These are phyloP conservation scores for Leptocoma aspasia DNA, from an alignment of 2,113 vertebrate genomes.

Conservation along the genomic window DNA sequence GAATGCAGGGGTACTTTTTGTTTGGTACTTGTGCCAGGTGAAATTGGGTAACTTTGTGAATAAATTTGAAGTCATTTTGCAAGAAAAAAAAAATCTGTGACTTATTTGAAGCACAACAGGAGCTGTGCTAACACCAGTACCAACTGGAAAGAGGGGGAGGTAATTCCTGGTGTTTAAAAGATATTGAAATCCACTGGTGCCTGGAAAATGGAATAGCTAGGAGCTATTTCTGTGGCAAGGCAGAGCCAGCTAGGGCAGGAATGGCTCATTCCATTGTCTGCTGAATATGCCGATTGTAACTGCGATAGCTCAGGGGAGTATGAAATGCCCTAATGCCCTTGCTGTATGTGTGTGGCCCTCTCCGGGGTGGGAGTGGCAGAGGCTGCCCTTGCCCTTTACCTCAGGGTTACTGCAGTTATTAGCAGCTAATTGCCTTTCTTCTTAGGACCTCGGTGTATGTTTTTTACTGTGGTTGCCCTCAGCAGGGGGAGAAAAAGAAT, in stretches of 20 bases:
- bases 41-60: neutral
- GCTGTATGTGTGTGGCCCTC: neutral
- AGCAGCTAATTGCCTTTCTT: neutral
- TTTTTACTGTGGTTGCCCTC: neutral
- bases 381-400: slow-evolving; percentile 4
- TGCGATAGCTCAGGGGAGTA: neutral
- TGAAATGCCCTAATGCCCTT: slow-evolving; percentile 15
- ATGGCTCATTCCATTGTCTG: neutral
- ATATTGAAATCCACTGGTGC: slow-evolving; percentile 1
- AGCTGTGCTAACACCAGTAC: neutral
- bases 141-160: neutral
- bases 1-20: neutral
- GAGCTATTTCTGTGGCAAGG: neutral
- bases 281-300: neutral
- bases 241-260: neutral
- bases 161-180: neutral
- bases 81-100: neutral
- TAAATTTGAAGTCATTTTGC: neutral
- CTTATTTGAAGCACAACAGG: neutral
- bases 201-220: neutral
- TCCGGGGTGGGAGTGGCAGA: neutral
- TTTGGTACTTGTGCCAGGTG: neutral
- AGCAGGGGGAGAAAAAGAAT: neutral
- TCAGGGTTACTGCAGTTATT: neutral
- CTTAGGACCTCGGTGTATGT: neutral